Base-by-base conservation (phyloP, 2,888 invertebrate species). In the Thera obeliscata region DNA sequence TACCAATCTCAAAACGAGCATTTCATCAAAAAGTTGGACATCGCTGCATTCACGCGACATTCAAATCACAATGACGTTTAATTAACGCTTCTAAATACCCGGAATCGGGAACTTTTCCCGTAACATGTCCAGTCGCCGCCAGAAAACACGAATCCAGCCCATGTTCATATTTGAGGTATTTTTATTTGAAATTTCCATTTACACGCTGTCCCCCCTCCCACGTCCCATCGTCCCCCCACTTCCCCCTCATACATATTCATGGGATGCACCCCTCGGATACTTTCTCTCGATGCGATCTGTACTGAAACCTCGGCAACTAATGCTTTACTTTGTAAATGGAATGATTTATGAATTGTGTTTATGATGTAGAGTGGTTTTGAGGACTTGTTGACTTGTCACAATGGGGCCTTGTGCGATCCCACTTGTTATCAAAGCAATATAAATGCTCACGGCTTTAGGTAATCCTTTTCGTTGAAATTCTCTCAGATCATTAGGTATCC, bases 171-270 rank as follows among this genome's bases (percentile, higher is more conserved):
- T 92, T 90, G 91, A 91, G 88, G 90, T 90, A 92, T 93, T 93
- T 93, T 93, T 93, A 92, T 93, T 93, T 93, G 92, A 93, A 93
- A 91, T 93, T 93, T 93, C 93, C 93, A 93, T 93, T 93, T 93
- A 93, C 93, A 93, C 90, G 87, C 77, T 74, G 77, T 8, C 33
- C 80, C 75, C 74, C 6, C 49, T 7, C 60, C 70, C 67, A 63
- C 35, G 69, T 70, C 78, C 82, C 84, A 90, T 85, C 92, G 12
- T 36, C 2, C 2, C 61, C 64, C 70, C 67, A 63, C 12, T 66
- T 69, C 82, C 84, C 90, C 86, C 93, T 95, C 94, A 95, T 95
- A 94, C 95, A 95, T 95, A 95, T 95, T 95, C 95, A 95, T 90
- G 86, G 89, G 90, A 93, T 95, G 95, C 95, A 94, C 77, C 83